Evolutionary conservation across 2,888 invertebrate species (phyloP), one percentile per base, ranked within the genome.

Genomic region (Pyrrhia umbra): DNA sequence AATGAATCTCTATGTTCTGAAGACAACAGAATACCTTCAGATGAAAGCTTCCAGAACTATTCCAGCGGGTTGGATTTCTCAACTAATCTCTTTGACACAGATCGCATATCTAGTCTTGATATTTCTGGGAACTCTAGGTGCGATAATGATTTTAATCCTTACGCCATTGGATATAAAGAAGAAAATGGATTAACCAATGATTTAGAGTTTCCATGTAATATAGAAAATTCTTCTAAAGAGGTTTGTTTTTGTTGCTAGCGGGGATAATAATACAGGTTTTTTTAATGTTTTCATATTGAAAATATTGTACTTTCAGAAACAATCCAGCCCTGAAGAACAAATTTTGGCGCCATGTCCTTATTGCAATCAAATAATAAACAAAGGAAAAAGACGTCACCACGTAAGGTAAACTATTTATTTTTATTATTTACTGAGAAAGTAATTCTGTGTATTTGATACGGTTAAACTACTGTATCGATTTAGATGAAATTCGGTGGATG

Each of bases 11-110:
- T 80, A 27, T 81, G 71, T 43, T 73, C 77, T 0, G 90, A 90
- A 39, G 90, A 91, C 23, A 88, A 77, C 56, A 84, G 84, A 56
- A 70, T 89, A 37, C 89, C 90, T 0, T 92, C 91, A 6, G 92
- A 92, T 45, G 92, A 92, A 68, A 90, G 91, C 54, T 85, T 92
- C 42, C 90, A 92, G 39, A 92, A 90, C 75, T 90, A 86, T 54
- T 83, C 91, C 0, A 88, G 85, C 50, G 85, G 85, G 15, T 75
- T 92, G 8, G 92, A 91, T 52, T 91, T 91, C 68, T 86, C 90
- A 1, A 90, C 88, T 0, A 89, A 81, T 54, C 84, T 92, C 1
- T 91, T 92, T 56, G 91, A 92, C 54, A 88, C 90, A 0, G 91
- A 91, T 55, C 81, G 90, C 15, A 90, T 91, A 55, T 80, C 90